Conservation (phyloP, 2,888 invertebrate genomes). For the Eretmocerus hayati region DNA sequence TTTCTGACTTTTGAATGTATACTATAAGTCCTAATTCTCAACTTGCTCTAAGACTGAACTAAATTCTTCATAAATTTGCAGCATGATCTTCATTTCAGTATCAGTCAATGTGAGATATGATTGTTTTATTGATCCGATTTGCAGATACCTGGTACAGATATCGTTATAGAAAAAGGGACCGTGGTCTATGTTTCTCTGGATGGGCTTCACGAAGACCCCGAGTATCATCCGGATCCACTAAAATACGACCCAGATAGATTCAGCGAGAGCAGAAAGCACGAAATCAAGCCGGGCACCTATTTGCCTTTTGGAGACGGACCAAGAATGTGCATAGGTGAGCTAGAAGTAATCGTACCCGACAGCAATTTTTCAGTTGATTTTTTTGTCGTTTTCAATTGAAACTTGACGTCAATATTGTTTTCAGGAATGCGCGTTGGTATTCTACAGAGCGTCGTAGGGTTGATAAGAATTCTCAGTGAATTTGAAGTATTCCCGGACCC, state of each 20-base stretch:
- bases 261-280: slow-evolving; percentile 30
- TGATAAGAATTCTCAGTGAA: slow-evolving; percentile 30
- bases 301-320: slow-evolving; percentile 38
- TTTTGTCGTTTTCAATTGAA: too few relatives aligned
- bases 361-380: too few relatives aligned
- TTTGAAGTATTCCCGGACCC: slow-evolving; percentile 31
- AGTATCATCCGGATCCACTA: slow-evolving; percentile 27
- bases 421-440: slow-evolving; percentile 31
- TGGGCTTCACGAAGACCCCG: slow-evolving; percentile 32
- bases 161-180: slow-evolving; percentile 32
- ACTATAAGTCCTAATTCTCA: too few relatives aligned
- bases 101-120: too few relatives aligned
- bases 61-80: too few relatives aligned
- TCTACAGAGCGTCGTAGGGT: slow-evolving; percentile 29
- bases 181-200: slow-evolving; percentile 28
- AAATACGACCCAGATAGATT: slow-evolving; percentile 36
- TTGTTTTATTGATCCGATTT: too few relatives aligned
- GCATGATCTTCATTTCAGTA: too few relatives aligned
- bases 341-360: too few relatives aligned
- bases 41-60: too few relatives aligned
- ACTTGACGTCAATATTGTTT: too few relatives aligned
- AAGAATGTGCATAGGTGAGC: slow-evolving; percentile 31
- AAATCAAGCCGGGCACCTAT: slow-evolving; percentile 29
- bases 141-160: too few relatives aligned
- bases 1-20: too few relatives aligned